Evolutionary conservation across 2,888 invertebrate genomes (phyloP), one percentile per base, ranked within the genome.

Genomic region (Aleiodes testaceus): DNA sequence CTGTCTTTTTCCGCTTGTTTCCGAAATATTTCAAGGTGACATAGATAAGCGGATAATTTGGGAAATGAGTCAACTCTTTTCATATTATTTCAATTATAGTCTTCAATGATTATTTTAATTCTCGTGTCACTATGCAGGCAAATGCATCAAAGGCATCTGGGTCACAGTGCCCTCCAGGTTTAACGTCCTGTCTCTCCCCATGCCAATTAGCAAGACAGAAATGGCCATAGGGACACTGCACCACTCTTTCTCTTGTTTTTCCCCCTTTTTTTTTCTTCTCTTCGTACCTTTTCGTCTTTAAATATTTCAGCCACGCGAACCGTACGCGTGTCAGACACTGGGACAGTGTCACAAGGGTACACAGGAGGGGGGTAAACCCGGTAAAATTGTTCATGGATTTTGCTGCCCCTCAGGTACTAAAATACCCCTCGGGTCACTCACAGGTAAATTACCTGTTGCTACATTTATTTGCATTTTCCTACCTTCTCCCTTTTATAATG

Each of bases 361-460:
- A 36, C 36, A 50, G 5, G 5, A 26, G 18, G 63, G 9, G 36
- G 36, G 11, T 36, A 36, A 36, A 36, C 36, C 12, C 4, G 30
- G 26, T 3, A 18, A 36, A 59, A 42, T 36, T 59, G 14, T 42
- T 16, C 42, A 59, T 9, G 16, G 36, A 59, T 59, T 59, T n/a
- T n/a, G n/a, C n/a, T 59, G 26, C 9, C 14, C 18, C 47, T 42
- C 68, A 61, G 68, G 68, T 68, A 61, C 61, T n/a, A n/a, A 42
- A 59, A 22, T 36, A 59, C 16, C 11, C 61, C 18, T 53, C n/a
- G 18, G 44, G 36, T 50, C 22, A 36, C 55, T 26, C 69, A 55
- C 74, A 64, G 71, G 72, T 73, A 74, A 70, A 73, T 74, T 75
- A 77, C 75, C 74, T 75, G 77, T 75, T 75, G 77, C 73, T 73